These are phyloP conservation scores for Rachycentron canadum DNA, from an alignment of 2,797 vertebrate genomes.

Conservation along the genomic window DNA sequence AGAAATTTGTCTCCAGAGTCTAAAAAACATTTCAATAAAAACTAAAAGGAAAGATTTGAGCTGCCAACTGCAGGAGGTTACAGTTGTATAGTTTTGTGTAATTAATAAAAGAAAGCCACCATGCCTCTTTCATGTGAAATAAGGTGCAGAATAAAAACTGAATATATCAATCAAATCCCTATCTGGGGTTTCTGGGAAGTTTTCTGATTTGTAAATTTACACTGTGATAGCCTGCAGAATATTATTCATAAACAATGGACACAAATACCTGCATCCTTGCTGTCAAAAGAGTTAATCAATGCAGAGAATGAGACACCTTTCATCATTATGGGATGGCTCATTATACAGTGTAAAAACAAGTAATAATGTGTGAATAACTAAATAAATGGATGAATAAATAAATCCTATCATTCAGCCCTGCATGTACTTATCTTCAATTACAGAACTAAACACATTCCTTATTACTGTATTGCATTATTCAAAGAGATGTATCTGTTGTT, in stretches of 20 bases:
- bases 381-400: background rate
- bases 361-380: background rate
- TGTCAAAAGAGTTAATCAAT: background rate
- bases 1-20: conserved; percentile 42
- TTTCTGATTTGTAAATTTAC: conserved; percentile 1
- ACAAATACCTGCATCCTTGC: background rate
- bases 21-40: conserved; percentile 22
- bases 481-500: background rate
- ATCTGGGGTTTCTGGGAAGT: background rate
- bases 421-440: background rate
- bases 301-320: background rate
- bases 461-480: background rate
- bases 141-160: conserved; percentile 3
- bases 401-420: too few relatives aligned
- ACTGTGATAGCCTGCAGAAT: background rate
- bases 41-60: conserved; percentile 30
- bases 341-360: background rate
- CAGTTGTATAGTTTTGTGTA: conserved; percentile 23
- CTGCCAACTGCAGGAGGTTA: conserved; percentile 11
- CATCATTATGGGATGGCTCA: background rate
- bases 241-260: background rate
- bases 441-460: background rate
- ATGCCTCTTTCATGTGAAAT: conserved; percentile 12
- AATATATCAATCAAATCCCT: conserved; percentile 6
- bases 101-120: conserved; percentile 30